Evolutionary conservation across 2,888 invertebrate species (phyloP), one percentile per base, ranked within the genome.

Genomic region (Selenia dentaria): DNA sequence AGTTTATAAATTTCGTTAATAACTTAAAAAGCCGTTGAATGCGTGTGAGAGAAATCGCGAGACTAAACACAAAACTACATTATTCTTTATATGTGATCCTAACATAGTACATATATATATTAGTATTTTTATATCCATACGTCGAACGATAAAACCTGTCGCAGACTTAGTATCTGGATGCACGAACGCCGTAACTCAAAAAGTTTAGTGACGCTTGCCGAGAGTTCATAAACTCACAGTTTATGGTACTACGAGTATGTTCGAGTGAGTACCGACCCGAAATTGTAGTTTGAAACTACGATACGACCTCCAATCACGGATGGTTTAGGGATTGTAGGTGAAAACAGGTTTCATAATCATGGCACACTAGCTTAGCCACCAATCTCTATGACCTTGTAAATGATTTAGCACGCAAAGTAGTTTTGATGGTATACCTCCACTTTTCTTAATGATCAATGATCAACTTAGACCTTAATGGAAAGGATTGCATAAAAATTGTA

Each of bases 171-270:
- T 72, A 66, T 60, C 54, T 44, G 62, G 61, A 64, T 66, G 70
- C 87, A 84, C 84, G 87, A 80, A 75, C 67, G 63, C 59, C 64
- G 62, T 80, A 76, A 75, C 61, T 68, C 67, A 78, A 77, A 81
- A 70, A 73, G 52, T 76, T 72, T 62, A 48, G 42, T 39, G 37
- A 36, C 33, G 43, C 33, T 35, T 28, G 36, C 9, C 36, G 47
- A 39, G 40, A 38, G 38, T 44, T 35, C 46, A 47, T 54, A 57
- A 54, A 51, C 49, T 46, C 32, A 9, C 25, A 28, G 40, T 32
- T 28, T 31, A 40, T 32, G 28, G 11, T 37, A 27, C 16, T 20
- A 10, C 24, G n/a, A n/a, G n/a, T n/a, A n/a, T n/a, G 12, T 14
- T 20, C 9, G n/a, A n/a, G 12, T 20, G 20, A 12, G 18, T 20